Base-by-base conservation (phyloP, 2,888 invertebrate genomes). In the Dugesia japonica region DNA sequence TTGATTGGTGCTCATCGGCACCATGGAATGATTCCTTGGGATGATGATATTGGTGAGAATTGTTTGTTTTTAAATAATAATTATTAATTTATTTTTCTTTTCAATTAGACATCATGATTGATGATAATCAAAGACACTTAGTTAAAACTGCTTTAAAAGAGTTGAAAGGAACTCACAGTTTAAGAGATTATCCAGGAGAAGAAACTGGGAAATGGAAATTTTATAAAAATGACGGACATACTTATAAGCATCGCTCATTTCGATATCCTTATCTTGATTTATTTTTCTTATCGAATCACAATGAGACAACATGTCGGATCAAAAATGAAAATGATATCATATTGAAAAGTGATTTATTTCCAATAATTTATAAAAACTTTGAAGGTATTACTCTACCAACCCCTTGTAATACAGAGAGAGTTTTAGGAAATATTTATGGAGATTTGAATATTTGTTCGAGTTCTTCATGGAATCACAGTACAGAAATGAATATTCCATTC, bases 181-280 rank as follows among this genome's bases (percentile, higher is more conserved):
- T 56, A 20, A 56, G 7, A 7, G 20, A 56, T 56, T 56, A 13
- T 56, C 20, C n/a, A 7, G 56, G 23, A 23, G 7, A 56, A 56
- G 56, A 56, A 56, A 56, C 56, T n/a, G n/a, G 56, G 1, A 56
- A n/a, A 23, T 56, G 56, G 56, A 56, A 56, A 56, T 56, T 56
- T 56, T 56, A 9, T n/a, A 56, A 56, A 56, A n/a, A 20, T 23
- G n/a, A 4, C n/a, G 56, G 56, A 20, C n/a, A n/a, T 20, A 4
- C 56, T 13, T 56, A 56, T 56, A 7, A 4, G 23, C 56, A 56
- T 56, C 4, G 17, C 4, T 23, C 56, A 20, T n/a, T 13, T n/a
- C 4, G 56, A 56, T 56, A 56, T 23, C 56, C 56, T 56, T 56
- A 13, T 56, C 56, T 56, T 56, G 56, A 56, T n/a, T 20, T 56